Evolutionary conservation across 2,797 vertebrate species (phyloP), one percentile per base, ranked within the genome.

Genomic region (Microctenopoma steveboyesi): DNA sequence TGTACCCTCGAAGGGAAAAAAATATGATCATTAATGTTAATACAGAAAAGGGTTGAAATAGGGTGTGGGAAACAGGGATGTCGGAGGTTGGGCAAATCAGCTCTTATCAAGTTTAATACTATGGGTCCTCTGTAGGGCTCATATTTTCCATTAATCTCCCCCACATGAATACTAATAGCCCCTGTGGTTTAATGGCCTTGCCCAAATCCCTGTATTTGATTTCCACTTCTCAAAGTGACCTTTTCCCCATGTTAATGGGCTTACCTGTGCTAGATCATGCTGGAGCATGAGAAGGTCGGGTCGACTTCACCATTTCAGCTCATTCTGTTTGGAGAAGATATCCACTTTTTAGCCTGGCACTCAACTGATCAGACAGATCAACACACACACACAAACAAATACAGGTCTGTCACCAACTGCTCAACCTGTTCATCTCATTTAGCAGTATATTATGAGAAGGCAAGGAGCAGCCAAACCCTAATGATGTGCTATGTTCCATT

Each of bases 101-200:
- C 80, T 76, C 89, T 92, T 89, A 92, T 91, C 80, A 72, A 92
- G 91, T 94, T 90, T 94, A 92, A 93, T 94, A 87, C 83, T 75
- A 86, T 69, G 81, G 85, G 80, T 86, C 83, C 84, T 88, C 80
- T 83, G 82, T 86, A 88, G 80, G 76, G 77, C 90, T 92, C 90
- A 88, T 90, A 92, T 91, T 93, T 92, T 90, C 86, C 88, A 92
- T 92, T 93, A 92, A 91, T 93, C 86, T 86, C 83, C 80, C 50
- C 84, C 65, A 45, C 85, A 93, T 93, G 94, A 93, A 94, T 95
- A 92, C 92, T 94, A 93, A 95, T 92, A 85, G 88, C 84, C 79
- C 85, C 8, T 64, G 84, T 86, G 78, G 82, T 85, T 92, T 93
- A 94, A 93, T 92, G 87, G 88, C 84, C 90, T 89, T 92, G 81